Base-by-base conservation (phyloP, 2,888 invertebrate species). In the Psylliodes chrysocephalus region DNA sequence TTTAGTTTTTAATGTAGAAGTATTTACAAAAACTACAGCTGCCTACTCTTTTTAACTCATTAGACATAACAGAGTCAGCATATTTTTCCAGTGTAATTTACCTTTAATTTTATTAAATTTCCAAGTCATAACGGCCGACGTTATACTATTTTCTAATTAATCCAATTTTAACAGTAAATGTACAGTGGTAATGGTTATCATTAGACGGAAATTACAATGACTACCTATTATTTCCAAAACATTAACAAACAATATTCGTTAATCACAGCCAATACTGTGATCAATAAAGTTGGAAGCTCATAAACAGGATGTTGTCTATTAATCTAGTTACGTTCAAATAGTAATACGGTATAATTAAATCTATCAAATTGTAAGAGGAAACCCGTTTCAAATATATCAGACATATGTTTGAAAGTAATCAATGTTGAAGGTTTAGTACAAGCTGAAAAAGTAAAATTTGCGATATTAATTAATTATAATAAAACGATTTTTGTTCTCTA, bases 201-300 rank as follows among this genome's bases (percentile, higher is more conserved):
- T 46, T 25, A 46, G 22, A 46, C 1, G 25, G 22, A 22, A 12
- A 46, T 46, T 46, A 22, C 46, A 46, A 25, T 35, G 35, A 12
- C 35, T 46, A 15, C 2, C 6, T 25, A 46, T 46, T 46, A 46
- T 22, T 46, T 46, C 22, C 1, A 8, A 44, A 44, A 3, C 44
- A 18, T 44, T 44, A 44, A 17, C 44, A 46, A 46, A 46, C 46
- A 46, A 46, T 46, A 46, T 46, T 22, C 22, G 19, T 46, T 46
- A 22, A 46, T 46, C 22, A 46, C 14, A 14, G 5, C 14, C 22
- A 8, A 22, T 46, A 12, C 18, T 17, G 15, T 17, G 8, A 44
- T 18, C 46, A 25, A 46, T 46, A 22, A 17, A 44, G n/a, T 10
- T 17, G 17, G 17, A 14, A 14, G 25, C 46, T 25, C 5, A 22